Base-by-base conservation (phyloP, 2,888 invertebrate species). In the Thumatha senex region DNA sequence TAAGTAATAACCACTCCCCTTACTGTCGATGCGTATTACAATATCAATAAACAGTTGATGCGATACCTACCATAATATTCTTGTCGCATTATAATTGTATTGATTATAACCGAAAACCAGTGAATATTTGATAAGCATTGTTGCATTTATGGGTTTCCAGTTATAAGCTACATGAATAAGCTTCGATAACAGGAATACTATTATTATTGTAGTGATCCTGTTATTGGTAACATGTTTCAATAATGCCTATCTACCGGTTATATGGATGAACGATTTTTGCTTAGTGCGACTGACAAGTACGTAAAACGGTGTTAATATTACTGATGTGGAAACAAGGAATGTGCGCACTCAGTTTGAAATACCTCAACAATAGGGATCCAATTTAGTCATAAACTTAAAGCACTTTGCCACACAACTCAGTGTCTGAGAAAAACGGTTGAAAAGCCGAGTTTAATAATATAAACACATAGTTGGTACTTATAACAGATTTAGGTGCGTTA, bases 1-100 rank as follows among this genome's bases (percentile, higher is more conserved):
- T 85, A 81, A 83, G 78, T 83, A 84, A 87, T 85, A 86, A 84
- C 86, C 86, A 78, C 88, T 84, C 84, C 89, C 82, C 81, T 78
- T 73, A 77, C 74, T 77, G 77, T 78, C 80, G 73, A 78, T 78
- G 76, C 74, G 75, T 82, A 79, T 79, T 76, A 77, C 70, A 71
- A 72, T 80, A 80, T 77, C 79, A 78, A 80, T 82, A 80, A 82
- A 78, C 81, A 76, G 80, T 82, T 81, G 80, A 63, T 55, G 77
- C 61, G 70, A 68, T 74, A 69, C 30, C 30, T 30, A 7, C 61
- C 63, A 50, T 58, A 61, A 61, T 56, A 65, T 63, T 65, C 51
- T 67, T 62, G 62, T 60, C 46, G 62, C 62, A 67, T 69, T 62
- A 59, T 58, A 57, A 60, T 58, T 61, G 56, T 67, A 61, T 70